phyloP scores from a whole-genome alignment of 2,888 invertebrate genomes.

The Alitta virens region DNA sequence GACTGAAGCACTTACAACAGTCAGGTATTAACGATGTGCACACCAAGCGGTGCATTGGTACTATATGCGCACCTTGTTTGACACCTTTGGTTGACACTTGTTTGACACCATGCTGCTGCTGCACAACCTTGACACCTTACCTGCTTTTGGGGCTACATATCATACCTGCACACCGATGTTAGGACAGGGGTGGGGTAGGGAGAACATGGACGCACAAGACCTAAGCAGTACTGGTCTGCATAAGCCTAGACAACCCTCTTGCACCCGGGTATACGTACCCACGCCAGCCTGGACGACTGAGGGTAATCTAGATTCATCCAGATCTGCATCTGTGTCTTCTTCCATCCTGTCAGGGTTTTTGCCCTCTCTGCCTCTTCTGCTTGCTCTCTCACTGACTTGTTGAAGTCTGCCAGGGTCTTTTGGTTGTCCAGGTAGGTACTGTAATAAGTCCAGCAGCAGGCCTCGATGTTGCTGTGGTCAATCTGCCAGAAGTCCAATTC shows the following conservation, averaged over 20 bases:
- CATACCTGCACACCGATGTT: too few species aligned
- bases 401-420: conserved; percentile 48
- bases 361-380: conserved; percentile 39
- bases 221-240: background rate
- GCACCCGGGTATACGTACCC: conserved; percentile 38
- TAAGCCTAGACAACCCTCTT: background rate
- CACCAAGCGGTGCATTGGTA: too few species aligned
- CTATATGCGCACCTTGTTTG: too few species aligned
- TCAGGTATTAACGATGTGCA: too few species aligned
- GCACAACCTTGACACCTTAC: too few species aligned
- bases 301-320: conserved; percentile 55
- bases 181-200: too few species aligned
- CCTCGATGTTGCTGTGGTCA: conserved; percentile 49
- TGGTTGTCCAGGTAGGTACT: conserved; percentile 52
- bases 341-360: conserved; percentile 43
- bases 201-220: background rate
- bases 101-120: too few species aligned
- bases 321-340: conserved; percentile 41
- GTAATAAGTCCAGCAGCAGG: conserved; percentile 54
- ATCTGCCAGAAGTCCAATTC: conserved; percentile 56
- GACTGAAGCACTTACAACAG: too few species aligned
- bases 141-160: too few species aligned
- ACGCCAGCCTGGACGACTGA: conserved; percentile 47
- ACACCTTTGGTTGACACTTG: too few species aligned
- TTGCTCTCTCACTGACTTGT: conserved; percentile 43